phyloP scores from a whole-genome alignment of 2,888 invertebrate species.

The Cosmopolites sordidus region DNA sequence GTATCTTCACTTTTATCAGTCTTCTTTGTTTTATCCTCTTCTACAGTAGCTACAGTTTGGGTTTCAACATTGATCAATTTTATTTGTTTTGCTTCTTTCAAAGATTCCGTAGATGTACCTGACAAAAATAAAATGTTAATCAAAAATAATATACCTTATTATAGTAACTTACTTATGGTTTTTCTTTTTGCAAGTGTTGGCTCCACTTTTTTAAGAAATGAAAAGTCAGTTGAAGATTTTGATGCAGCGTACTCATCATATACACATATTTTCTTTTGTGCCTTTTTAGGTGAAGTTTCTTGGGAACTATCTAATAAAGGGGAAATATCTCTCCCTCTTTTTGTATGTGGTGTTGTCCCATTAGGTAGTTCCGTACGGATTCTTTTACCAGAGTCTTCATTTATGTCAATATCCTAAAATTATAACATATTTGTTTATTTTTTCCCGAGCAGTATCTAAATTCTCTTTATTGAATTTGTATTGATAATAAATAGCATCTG shows the following conservation, averaged over 20 bases:
- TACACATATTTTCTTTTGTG: conserved; percentile 38
- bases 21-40: conserved; percentile 18
- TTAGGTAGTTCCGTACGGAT: conserved; percentile 32
- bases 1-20: conserved; percentile 11
- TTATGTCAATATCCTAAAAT: conserved; percentile 32
- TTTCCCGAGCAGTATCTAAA: too few species aligned
- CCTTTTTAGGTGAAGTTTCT: conserved; percentile 11
- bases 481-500: too few species aligned
- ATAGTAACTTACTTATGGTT: conserved; percentile 31
- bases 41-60: conserved; percentile 34
- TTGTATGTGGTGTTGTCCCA: conserved; percentile 26
- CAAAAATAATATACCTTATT: conserved; percentile 10
- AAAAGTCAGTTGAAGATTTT: conserved; percentile 36
- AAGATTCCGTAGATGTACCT: conserved; percentile 34
- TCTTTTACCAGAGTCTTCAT: conserved; percentile 36
- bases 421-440: neutral
- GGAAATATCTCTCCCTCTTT: conserved; percentile 33
- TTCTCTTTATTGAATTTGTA: too few species aligned
- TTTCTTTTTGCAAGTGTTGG: conserved; percentile 28
- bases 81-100: conserved; percentile 31
- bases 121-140: conserved; percentile 13
- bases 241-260: conserved; percentile 43
- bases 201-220: conserved; percentile 22
- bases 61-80: conserved; percentile 40
- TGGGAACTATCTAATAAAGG: conserved; percentile 18